A percentile compares a stretch with the other conserved stretches of the same genome.
These are phyloP conservation scores for Lordiphosa collinella DNA, from an alignment of 1,140 invertebrate genomes.

Conservation along the genomic window DNA sequence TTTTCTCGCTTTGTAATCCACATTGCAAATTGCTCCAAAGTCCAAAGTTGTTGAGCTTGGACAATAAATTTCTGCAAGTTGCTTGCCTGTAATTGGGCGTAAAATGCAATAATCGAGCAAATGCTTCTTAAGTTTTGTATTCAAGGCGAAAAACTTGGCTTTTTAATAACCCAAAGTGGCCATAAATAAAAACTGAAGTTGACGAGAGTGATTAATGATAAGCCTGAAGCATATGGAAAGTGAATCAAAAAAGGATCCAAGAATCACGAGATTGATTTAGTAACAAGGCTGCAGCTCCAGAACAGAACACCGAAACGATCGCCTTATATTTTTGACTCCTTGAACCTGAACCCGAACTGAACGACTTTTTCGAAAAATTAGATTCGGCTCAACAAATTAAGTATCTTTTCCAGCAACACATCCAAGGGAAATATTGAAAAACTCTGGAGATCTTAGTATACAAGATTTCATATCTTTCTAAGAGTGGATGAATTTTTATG, in stretches of 20 bases:
- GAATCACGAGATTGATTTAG: no score
- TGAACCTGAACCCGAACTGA: no score
- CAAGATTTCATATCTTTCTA: no score
- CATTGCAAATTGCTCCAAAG: conserved; percentile 51
- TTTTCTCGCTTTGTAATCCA: conserved; percentile 28
- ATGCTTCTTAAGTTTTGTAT: conserved; percentile 18
- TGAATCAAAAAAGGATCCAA: conserved; percentile 7
- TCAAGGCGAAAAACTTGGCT: conserved; percentile 15
- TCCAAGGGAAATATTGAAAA: no score
- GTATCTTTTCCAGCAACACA: no score
- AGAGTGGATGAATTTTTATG: no score
- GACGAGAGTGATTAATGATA: conserved; percentile 41
- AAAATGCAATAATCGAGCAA: conserved; percentile 20
- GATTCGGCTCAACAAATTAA: no score
- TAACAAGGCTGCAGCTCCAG: no score
- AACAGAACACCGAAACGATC: no score
- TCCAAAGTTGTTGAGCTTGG: conserved; percentile 56
- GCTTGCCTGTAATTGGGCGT: conserved; percentile 43
- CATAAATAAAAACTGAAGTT: conserved; percentile 2
- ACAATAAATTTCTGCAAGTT: conserved; percentile 38
- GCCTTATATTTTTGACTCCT: no score
- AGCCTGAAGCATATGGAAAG: conserved; percentile 24
- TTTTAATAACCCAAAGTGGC: conserved; percentile 30
- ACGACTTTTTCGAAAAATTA: no score
- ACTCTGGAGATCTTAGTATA: no score